These are phyloP conservation scores for Acrocephalus scirpaceus DNA, from an alignment of 2,797 vertebrate genomes.

Conservation along the genomic window DNA sequence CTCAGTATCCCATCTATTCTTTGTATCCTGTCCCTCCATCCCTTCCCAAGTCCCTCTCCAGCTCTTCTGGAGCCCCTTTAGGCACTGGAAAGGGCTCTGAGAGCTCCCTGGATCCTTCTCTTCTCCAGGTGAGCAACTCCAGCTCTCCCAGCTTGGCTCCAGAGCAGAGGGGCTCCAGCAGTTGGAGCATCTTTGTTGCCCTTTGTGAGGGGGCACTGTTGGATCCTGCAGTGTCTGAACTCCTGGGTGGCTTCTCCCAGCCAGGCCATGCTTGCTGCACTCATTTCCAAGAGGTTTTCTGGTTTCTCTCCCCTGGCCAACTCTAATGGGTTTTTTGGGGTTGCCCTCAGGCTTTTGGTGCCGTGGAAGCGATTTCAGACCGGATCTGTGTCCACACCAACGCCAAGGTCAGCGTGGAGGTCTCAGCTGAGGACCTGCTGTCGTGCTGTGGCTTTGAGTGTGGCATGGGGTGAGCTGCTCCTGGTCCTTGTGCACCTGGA, in stretches of 20 bases:
- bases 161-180: not conserved
- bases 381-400: conserved; percentile 89
- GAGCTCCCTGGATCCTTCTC: rapidly evolving
- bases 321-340: not conserved
- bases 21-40: not conserved
- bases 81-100: not conserved
- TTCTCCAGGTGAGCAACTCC: rapidly evolving
- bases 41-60: not conserved
- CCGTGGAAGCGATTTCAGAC: conserved; percentile 93
- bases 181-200: not conserved
- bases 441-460: conserved; percentile 87
- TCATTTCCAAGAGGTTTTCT: not conserved
- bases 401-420: conserved; percentile 85
- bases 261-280: not conserved
- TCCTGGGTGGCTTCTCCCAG: not conserved
- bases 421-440: conserved; percentile 92
- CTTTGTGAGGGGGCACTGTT: not conserved
- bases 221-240: not conserved
- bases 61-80: not conserved
- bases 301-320: not conserved
- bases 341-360: conserved; percentile 88
- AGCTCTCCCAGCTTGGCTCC: not conserved
- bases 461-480: conserved; percentile 87
- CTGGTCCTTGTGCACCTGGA: not conserved
- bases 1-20: not conserved